These are phyloP conservation scores for Cyanistes caeruleus DNA, from an alignment of 2,113 vertebrate species.

Conservation along the genomic window DNA sequence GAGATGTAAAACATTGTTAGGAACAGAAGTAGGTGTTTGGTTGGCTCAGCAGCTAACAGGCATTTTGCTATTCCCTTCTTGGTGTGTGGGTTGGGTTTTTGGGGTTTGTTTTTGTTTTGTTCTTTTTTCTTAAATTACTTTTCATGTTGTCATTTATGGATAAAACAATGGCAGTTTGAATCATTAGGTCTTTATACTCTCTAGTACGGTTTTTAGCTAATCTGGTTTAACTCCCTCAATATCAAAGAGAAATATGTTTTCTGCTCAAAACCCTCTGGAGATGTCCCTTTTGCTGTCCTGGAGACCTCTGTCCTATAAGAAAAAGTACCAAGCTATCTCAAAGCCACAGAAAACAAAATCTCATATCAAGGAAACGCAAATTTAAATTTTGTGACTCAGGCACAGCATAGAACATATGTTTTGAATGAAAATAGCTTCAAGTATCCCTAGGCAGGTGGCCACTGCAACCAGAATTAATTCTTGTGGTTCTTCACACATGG, in stretches of 20 bases:
- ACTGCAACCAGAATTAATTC: not conserved
- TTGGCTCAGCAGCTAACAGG: not conserved
- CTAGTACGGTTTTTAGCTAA: not conserved
- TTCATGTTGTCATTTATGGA: not conserved
- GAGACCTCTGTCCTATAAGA: not conserved
- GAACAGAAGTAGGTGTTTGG: not conserved
- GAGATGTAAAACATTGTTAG: not conserved
- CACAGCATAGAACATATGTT: not conserved
- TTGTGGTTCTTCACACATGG: not conserved
- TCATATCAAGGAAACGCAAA: not conserved
- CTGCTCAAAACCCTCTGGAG: not conserved
- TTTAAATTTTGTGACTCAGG: not conserved
- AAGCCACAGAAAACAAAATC: not conserved
- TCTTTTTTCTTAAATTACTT: not conserved
- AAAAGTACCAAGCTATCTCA: not conserved
- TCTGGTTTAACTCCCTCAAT: not conserved
- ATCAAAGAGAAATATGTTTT: not conserved
- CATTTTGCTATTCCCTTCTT: not conserved
- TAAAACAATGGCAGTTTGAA: not conserved
- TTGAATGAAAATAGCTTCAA: not conserved
- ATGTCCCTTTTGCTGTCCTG: not conserved
- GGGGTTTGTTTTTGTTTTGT: fast-evolving
- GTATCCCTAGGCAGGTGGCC: not conserved
- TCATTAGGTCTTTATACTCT: not conserved
- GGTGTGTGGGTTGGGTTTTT: not conserved